Evolutionary conservation across 2,797 vertebrate species (phyloP), one percentile per base, ranked within the genome.

Genomic region (Notolepis coatsorum): DNA sequence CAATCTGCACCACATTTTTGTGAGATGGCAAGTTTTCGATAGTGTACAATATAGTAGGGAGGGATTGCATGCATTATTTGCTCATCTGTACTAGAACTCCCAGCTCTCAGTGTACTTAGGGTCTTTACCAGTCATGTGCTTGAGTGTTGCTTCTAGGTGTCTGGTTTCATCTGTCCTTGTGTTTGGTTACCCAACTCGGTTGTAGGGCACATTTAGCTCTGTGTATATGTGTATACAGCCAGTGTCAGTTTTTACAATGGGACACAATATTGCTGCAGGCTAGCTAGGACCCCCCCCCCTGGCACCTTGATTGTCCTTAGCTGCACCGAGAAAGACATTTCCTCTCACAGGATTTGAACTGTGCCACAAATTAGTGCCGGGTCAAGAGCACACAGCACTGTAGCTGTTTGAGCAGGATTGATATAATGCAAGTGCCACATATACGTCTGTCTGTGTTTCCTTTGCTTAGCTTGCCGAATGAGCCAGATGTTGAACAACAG

Each of bases 111-210:
- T 10, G 33, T 8, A 35, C n/a, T 35, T 35, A 9, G 10, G 76
- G 80, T 84, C 69, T 80, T 67, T 73, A 66, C 56, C 67, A 67
- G 82, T 90, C 84, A 88, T 42, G 76, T 79, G 82, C 64, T 88
- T 56, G 64, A 76, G 53, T 39, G 73, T 75, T 68, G 70, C n/a
- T n/a, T n/a, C 13, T 12, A 35, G 76, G 85, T 85, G 75, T 88
- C 80, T 73, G 80, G 65, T 90, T 90, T 88, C 87, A 77, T 75
- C 50, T 73, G 79, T 75, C 79, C 83, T 83, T 80, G 79, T 87
- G 76, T 88, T 82, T 57, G 51, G 78, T 89, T 87, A 85, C 86
- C 52, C 57, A 20, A 61, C 71, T 79, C 41, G 31, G 64, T 75
- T 81, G 75, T 73, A 72, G 69, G 84, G 18, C 77, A 79, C 81